Conservation (phyloP, 2,888 invertebrate species). For the Pyrochroa serraticornis region DNA sequence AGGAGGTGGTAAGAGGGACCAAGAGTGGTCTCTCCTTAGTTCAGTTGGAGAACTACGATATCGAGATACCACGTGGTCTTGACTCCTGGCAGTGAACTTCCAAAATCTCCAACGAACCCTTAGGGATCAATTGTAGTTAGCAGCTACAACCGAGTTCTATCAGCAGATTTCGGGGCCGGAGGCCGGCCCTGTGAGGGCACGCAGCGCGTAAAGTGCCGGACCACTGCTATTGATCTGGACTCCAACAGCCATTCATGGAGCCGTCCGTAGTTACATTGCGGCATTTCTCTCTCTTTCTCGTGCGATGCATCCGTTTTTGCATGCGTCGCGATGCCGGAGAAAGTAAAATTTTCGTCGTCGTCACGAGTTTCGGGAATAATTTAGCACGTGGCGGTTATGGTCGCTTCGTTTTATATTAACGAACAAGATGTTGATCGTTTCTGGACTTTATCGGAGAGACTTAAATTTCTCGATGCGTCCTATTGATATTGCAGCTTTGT, state of each 20-base stretch:
- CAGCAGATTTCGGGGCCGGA: too few relatives aligned
- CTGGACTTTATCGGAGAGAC: too few relatives aligned
- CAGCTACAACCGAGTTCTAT: too few relatives aligned
- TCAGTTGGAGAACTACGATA: too few relatives aligned
- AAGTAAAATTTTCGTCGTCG: conserved; percentile 30
- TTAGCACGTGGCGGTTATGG: not conserved
- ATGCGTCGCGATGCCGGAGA: conserved; percentile 29
- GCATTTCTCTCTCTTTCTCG: conserved; percentile 43
- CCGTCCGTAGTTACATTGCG: conserved; percentile 45
- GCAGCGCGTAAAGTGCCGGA: conserved; percentile 42
- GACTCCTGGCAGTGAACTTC: too few relatives aligned
- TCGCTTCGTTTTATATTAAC: not conserved
- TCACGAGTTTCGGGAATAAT: not conserved
- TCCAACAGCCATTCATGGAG: conserved; percentile 49
- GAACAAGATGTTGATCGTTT: not conserved
- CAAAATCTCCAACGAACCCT: too few relatives aligned
- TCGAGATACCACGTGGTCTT: too few relatives aligned
- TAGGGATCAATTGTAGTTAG: too few relatives aligned
- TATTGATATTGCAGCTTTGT: not conserved
- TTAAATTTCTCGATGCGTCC: not conserved
- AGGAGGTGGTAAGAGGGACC: too few relatives aligned
- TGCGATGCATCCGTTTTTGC: conserved; percentile 31
- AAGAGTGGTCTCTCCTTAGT: too few relatives aligned
- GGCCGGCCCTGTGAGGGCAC: conserved; percentile 21
- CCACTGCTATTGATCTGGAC: conserved; percentile 51